Percentiles rank a stretch among this genome's conserved stretches.
Conservation (phyloP, 2,888 invertebrate genomes). For the Aleiodes testaceus region DNA sequence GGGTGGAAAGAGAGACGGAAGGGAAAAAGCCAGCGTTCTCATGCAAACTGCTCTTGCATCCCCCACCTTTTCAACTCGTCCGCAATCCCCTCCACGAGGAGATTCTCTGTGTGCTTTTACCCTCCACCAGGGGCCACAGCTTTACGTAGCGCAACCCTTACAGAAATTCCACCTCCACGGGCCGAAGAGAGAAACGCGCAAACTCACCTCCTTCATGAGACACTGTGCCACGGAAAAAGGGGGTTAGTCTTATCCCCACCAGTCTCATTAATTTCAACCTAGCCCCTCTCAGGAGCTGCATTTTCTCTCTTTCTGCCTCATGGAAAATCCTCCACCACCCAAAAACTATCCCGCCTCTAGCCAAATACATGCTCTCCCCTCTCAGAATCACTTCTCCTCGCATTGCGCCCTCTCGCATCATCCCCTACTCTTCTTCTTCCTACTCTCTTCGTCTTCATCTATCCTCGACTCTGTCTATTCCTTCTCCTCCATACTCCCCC, state of each 20-base stretch:
- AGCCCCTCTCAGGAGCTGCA: conserved; percentile 53
- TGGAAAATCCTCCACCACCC: conserved; percentile 48
- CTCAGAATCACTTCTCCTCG: too few relatives aligned
- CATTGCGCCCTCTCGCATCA: too few relatives aligned
- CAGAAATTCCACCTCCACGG: conserved; percentile 70
- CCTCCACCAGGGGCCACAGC: conserved; percentile 62
- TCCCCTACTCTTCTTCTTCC: conserved; percentile 30
- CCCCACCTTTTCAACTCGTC: background rate
- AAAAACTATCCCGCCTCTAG: conserved; percentile 43
- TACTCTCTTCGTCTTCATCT: conserved; percentile 46
- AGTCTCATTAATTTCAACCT: conserved; percentile 47
- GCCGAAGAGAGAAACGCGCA: conserved; percentile 63
- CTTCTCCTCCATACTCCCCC: conserved; percentile 47
- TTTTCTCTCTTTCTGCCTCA: conserved; percentile 29
- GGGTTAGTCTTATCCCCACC: conserved; percentile 73
- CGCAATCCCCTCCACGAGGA: conserved; percentile 6
- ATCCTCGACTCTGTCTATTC: conserved; percentile 24
- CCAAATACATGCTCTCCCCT: too few relatives aligned
- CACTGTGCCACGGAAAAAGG: conserved; percentile 47
- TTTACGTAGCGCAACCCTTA: conserved; percentile 61
- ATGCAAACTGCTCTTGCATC: conserved; percentile 22
- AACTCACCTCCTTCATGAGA: conserved; percentile 61
- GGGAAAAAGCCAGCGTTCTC: conserved; percentile 20
- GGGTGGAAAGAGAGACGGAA: background rate
- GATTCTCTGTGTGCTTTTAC: conserved; percentile 47